phyloP scores from a whole-genome alignment of 2,797 vertebrate species.

The Clarias pachynema region DNA sequence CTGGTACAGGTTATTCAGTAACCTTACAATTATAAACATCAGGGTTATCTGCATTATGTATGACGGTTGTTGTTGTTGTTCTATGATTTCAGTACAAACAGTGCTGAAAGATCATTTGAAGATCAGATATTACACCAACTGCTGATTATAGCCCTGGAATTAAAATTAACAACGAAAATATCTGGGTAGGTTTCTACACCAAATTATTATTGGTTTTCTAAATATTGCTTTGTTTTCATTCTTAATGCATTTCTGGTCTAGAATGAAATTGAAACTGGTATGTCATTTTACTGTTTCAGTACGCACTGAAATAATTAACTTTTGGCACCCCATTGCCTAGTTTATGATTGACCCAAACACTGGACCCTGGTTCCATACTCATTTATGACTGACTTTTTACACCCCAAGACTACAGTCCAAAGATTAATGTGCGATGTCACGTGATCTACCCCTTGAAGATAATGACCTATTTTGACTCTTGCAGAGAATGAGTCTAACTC shows the following conservation, averaged over 20 bases:
- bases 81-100: slow-evolving; percentile 27
- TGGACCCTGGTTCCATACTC: slow-evolving; percentile 31
- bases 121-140: slow-evolving; percentile 16
- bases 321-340: slow-evolving; percentile 36
- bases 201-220: background rate
- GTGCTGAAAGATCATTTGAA: slow-evolving; percentile 17
- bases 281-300: slow-evolving; percentile 8
- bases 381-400: slow-evolving; percentile 45
- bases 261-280: background rate
- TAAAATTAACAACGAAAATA: background rate
- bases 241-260: background rate
- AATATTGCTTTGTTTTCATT: slow-evolving; percentile 9
- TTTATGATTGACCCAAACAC: slow-evolving; percentile 51
- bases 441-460: background rate
- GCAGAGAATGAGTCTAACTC: background rate
- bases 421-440: slow-evolving; percentile 17
- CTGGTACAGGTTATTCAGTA: slow-evolving; percentile 65
- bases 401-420: slow-evolving; percentile 36
- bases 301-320: slow-evolving; percentile 30
- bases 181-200: background rate
- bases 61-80: slow-evolving; percentile 49
- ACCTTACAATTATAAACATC: slow-evolving; percentile 64
- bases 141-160: background rate
- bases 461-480: background rate
- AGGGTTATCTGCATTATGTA: slow-evolving; percentile 59